Conservation (phyloP, 2,797 vertebrate species). For the Parauchenoglanis punctatus region DNA sequence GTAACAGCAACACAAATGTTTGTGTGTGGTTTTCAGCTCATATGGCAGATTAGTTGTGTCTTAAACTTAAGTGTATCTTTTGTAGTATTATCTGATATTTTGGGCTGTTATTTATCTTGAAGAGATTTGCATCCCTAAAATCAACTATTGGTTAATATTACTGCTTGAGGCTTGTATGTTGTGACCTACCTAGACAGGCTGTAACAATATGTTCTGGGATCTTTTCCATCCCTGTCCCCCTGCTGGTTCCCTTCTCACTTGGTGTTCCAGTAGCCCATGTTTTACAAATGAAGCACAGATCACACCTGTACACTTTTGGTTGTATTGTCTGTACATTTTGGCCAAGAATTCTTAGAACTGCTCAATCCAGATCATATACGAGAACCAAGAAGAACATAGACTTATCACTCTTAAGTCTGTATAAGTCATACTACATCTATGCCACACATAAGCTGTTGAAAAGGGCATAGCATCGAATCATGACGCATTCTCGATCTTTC, state of each 20-base stretch:
- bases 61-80: not conserved
- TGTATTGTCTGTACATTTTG: not conserved
- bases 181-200: not conserved
- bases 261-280: not conserved
- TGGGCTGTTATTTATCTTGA: too few species aligned
- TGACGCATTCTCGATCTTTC: not conserved
- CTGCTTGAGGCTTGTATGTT: too few species aligned
- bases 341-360: not conserved
- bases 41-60: not conserved
- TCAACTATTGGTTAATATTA: too few species aligned
- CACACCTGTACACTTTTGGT: not conserved
- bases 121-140: too few species aligned
- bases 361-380: not conserved
- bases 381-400: not conserved
- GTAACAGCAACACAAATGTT: not conserved
- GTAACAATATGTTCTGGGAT: not conserved
- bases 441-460: not conserved
- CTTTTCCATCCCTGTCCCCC: not conserved
- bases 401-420: not conserved
- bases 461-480: not conserved
- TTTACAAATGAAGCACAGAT: not conserved
- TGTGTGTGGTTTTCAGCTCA: not conserved
- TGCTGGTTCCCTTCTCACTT: not conserved
- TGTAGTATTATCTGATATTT: not conserved
- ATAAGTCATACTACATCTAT: not conserved